A percentile compares a stretch with the other conserved stretches of the same genome.
Conservation (phyloP, 1,140 invertebrate species). For the Cydia splendana region DNA sequence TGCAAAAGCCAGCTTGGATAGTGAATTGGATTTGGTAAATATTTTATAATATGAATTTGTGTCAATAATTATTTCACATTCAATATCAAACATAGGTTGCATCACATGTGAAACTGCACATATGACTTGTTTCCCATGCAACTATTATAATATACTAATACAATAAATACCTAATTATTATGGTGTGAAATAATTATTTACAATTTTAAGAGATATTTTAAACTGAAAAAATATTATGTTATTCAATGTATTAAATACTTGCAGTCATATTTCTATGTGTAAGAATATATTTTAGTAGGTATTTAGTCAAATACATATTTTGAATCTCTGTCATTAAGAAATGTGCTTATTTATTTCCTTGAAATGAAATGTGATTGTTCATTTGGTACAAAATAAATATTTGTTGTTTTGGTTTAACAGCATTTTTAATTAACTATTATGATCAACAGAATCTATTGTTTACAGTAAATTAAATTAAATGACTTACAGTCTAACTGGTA, state of each 20-base stretch:
- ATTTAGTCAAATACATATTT: conserved; percentile 46
- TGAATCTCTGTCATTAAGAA: conserved; percentile 55
- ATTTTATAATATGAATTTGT: background rate
- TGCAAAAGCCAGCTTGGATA: background rate
- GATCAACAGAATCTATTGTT: conserved; percentile 29
- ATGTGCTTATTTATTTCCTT: conserved; percentile 45
- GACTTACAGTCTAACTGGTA: conserved; percentile 46
- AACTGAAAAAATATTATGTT: conserved; percentile 35
- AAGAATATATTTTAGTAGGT: conserved; percentile 34
- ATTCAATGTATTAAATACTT: conserved; percentile 29
- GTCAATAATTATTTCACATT: conserved; percentile 19
- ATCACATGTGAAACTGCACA: background rate
- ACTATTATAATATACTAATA: conserved; percentile 2
- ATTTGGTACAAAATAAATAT: conserved; percentile 69
- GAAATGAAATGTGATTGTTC: conserved; percentile 55
- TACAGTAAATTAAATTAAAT: conserved; percentile 33
- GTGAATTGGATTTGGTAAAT: background rate
- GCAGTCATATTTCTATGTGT: conserved; percentile 34
- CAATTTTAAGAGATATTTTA: conserved; percentile 44
- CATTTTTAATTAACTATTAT: conserved; percentile 43
- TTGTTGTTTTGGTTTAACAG: conserved; percentile 48
- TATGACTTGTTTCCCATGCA: background rate
- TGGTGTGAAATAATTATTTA: conserved; percentile 28
- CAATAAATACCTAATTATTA: background rate
- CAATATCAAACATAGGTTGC: background rate